Conservation (phyloP, 2,888 invertebrate species). For the Leptarthrus brevirostris region DNA sequence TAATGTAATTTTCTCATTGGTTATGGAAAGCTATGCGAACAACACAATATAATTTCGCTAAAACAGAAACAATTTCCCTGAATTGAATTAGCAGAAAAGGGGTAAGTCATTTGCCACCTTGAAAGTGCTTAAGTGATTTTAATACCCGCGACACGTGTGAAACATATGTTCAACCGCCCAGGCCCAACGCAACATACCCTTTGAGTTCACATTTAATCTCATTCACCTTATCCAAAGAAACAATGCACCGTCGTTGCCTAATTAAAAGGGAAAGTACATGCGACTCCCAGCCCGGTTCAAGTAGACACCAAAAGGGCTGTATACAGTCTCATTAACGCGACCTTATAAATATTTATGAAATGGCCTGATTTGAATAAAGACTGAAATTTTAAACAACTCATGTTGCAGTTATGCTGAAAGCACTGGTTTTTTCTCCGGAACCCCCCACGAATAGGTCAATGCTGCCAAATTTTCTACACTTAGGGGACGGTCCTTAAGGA, state of each 20-base stretch:
- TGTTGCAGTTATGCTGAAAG: neutral
- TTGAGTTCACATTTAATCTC: conserved; percentile 3
- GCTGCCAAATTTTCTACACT: conserved; percentile 12
- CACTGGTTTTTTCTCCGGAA: neutral
- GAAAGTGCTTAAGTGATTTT: neutral
- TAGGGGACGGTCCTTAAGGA: neutral
- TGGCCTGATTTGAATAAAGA: conserved; percentile 43
- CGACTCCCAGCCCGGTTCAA: neutral
- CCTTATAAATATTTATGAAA: conserved; percentile 52
- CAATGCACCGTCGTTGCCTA: conserved; percentile 17
- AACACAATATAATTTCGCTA: too few relatives aligned
- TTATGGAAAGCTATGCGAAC: too few relatives aligned
- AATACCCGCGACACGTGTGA: conserved; percentile 32
- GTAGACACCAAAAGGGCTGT: conserved; percentile 41
- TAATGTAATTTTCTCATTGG: too few relatives aligned
- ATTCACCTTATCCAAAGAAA: conserved; percentile 4
- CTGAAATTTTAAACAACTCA: conserved; percentile 23
- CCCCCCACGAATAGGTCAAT: neutral
- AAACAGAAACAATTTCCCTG: too few relatives aligned
- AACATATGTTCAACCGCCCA: conserved; percentile 23
- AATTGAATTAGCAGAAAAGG: too few relatives aligned
- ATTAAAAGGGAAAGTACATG: conserved; percentile 33
- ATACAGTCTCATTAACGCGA: conserved; percentile 48
- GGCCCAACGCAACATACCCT: too few relatives aligned
- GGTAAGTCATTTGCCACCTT: too few relatives aligned